Conservation (phyloP, 2,888 invertebrate species). For the Pseudococcus jackbeardsleyi region DNA sequence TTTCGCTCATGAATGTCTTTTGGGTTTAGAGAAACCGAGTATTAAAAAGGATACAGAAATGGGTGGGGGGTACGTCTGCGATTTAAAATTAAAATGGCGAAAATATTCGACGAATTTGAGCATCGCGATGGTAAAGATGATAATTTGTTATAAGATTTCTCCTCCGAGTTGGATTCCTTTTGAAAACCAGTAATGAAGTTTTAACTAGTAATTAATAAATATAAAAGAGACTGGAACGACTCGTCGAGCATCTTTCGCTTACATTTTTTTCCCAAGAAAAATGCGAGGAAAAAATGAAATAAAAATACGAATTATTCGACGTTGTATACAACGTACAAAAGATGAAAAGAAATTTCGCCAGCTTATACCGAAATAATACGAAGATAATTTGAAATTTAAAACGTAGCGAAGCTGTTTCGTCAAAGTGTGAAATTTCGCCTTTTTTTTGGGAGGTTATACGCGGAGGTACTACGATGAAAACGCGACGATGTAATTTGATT, state of each 20-base stretch:
- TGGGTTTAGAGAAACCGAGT: not conserved
- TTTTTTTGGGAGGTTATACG: not conserved
- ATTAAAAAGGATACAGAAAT: not conserved
- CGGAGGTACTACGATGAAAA: not conserved
- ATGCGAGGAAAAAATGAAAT: not conserved
- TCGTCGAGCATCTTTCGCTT: not conserved
- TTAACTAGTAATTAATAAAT: not conserved
- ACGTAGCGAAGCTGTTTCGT: not conserved
- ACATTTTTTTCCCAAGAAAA: not conserved
- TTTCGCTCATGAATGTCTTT: not conserved
- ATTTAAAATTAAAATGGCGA: not conserved
- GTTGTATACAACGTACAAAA: not conserved
- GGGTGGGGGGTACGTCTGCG: not conserved
- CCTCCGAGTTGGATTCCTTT: not conserved
- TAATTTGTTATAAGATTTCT: not conserved
- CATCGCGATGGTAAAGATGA: not conserved
- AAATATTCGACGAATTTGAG: not conserved
- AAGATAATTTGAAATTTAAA: slow-evolving; percentile 46
- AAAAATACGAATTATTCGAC: not conserved
- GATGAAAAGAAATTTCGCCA: slow-evolving; percentile 9
- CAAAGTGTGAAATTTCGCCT: not conserved
- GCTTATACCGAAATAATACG: slow-evolving; percentile 1
- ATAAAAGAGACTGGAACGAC: not conserved
- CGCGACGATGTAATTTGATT: not conserved
- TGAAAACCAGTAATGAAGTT: not conserved